These are phyloP conservation scores for Oreamnos americanus DNA, from an alignment of 2,113 vertebrate species.

Conservation along the genomic window DNA sequence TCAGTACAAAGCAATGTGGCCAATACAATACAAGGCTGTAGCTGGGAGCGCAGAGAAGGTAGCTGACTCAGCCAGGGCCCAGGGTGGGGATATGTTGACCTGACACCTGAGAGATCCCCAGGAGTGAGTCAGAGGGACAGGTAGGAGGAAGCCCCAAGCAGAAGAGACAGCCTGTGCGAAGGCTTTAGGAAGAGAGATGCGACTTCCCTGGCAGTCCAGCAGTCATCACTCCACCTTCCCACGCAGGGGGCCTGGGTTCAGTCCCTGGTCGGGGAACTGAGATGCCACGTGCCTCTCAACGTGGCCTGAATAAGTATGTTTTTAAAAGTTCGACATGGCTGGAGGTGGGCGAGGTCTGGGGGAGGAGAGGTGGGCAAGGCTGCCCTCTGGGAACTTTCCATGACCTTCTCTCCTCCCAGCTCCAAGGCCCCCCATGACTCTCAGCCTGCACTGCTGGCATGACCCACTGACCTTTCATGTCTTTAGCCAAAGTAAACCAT, in stretches of 20 bases:
- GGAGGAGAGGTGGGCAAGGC: neutral
- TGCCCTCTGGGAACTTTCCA: neutral
- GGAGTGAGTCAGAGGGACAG: neutral
- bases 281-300: neutral
- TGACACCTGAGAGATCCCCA: neutral
- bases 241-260: neutral
- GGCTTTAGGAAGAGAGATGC: neutral
- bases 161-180: neutral
- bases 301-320: neutral
- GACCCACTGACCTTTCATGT: neutral
- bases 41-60: neutral
- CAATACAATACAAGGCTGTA: neutral
- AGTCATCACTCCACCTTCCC: neutral
- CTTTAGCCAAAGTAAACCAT: neutral
- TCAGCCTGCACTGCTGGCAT: neutral
- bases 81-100: neutral
- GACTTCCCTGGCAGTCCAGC: neutral
- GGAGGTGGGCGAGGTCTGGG: neutral
- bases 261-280: neutral
- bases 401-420: neutral
- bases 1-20: neutral
- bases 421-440: neutral
- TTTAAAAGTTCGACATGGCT: neutral
- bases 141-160: neutral
- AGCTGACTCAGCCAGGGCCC: neutral